Conservation (phyloP, 2,797 vertebrate species). For the Leucoraja ocellata region DNA sequence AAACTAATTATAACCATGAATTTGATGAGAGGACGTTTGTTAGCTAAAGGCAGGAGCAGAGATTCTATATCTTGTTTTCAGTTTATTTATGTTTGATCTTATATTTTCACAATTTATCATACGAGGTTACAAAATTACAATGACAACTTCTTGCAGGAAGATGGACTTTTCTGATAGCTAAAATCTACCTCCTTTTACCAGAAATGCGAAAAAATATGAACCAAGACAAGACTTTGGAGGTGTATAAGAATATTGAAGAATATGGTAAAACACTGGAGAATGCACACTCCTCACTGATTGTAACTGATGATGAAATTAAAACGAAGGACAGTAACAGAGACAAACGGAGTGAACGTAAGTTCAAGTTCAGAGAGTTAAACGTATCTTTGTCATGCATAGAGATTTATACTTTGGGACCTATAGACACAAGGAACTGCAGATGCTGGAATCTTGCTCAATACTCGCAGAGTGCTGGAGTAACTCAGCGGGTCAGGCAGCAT, state of each 20-base stretch:
- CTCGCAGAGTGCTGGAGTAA: too few species aligned
- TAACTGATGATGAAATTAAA: constrained; percentile 39
- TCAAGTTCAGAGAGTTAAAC: not conserved
- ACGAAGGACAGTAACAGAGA: not conserved
- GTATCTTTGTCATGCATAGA: not conserved
- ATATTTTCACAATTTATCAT: not conserved
- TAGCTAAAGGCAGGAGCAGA: not conserved
- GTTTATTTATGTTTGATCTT: not conserved
- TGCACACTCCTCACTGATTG: constrained; percentile 44
- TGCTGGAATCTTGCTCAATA: too few species aligned
- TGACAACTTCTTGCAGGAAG: not conserved
- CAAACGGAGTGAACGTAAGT: constrained; percentile 42
- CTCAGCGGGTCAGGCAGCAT: too few species aligned
- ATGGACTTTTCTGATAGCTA: not conserved
- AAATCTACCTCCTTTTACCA: constrained; percentile 41
- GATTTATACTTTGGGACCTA: not conserved
- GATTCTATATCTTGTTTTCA: not conserved
- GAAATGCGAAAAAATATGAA: constrained; percentile 82
- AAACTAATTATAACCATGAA: not conserved
- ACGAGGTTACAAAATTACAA: not conserved
- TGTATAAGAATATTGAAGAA: constrained; percentile 61
- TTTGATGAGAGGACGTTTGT: not conserved
- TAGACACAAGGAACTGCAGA: too few species aligned
- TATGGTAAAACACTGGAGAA: constrained; percentile 52
- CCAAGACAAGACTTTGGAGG: constrained; percentile 67